phyloP scores from a whole-genome alignment of 64 coral and sea anemone genomes.

The Montipora efflorescens region DNA sequence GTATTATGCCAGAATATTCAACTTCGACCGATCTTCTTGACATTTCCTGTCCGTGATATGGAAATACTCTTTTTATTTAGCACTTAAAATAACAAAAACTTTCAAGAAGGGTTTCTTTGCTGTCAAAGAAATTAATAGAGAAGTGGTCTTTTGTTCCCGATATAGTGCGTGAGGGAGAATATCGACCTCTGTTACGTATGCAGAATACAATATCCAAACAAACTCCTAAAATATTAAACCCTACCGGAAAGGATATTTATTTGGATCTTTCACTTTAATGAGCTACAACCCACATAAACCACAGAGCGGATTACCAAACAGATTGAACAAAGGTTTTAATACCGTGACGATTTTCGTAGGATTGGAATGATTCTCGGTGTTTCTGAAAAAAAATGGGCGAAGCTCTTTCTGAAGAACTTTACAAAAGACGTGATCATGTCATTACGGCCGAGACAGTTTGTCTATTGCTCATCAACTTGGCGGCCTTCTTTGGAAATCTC shows the following conservation, averaged over 20 bases:
- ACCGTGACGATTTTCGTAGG: not conserved
- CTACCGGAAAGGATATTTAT: no score
- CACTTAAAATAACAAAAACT: not conserved
- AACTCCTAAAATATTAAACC: not conserved
- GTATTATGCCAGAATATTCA: no score
- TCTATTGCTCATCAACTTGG: not conserved
- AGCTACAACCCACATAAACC: no score
- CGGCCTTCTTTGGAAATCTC: constrained; percentile 25
- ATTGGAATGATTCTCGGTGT: not conserved
- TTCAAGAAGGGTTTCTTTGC: not conserved
- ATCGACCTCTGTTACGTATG: not conserved
- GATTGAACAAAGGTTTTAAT: no score
- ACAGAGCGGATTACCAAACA: no score
- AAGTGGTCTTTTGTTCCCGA: not conserved
- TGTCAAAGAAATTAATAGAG: not conserved
- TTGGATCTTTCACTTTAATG: no score
- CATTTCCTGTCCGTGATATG: not conserved
- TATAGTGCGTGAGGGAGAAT: not conserved
- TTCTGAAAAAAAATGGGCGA: not conserved
- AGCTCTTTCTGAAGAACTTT: not conserved
- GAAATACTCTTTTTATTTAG: not conserved
- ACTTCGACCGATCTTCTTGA: not conserved
- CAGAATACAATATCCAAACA: not conserved
- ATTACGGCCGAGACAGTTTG: not conserved
- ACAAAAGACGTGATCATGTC: not conserved